Percentiles rank a stretch among this genome's conserved stretches.
These are phyloP conservation scores for Urocolius indicus DNA, from an alignment of 2,113 vertebrate species.

Conservation along the genomic window DNA sequence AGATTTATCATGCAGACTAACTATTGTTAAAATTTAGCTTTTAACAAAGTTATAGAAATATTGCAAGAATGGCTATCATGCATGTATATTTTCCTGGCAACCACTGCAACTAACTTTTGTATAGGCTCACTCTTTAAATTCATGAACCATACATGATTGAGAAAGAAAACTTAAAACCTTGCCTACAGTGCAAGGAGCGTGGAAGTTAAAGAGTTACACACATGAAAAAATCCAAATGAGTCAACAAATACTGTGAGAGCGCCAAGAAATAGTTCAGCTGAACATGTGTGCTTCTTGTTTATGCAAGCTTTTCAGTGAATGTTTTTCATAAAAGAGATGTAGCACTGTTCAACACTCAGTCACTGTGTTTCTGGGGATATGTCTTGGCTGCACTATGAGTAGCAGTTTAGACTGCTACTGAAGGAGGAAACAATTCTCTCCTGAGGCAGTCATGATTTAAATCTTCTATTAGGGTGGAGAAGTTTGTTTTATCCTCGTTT, in stretches of 20 bases:
- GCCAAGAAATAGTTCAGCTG: constrained; percentile 40
- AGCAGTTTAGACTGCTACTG: constrained; percentile 65
- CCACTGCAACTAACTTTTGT: neutral
- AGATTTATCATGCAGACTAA: neutral
- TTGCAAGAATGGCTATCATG: neutral
- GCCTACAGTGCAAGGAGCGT: neutral
- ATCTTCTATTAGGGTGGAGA: constrained; percentile 32
- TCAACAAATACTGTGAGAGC: constrained; percentile 16
- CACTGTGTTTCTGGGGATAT: constrained; percentile 37
- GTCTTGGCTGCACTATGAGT: constrained; percentile 34
- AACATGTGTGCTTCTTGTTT: constrained; percentile 60
- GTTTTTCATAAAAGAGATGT: constrained; percentile 63
- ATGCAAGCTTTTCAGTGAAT: constrained; percentile 43
- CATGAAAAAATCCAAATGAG: constrained; percentile 15
- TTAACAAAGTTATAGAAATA: neutral
- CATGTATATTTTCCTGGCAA: neutral
- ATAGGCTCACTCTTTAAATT: neutral
- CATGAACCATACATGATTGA: neutral
- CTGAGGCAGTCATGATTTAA: constrained; percentile 56
- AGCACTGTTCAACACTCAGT: constrained; percentile 27
- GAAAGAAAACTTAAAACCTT: neutral
- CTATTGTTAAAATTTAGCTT: neutral
- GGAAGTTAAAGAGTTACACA: constrained; percentile 31
- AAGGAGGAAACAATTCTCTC: constrained; percentile 52
- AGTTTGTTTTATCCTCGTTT: constrained; percentile 46